Base-by-base conservation (phyloP, 2,797 vertebrate genomes). In the Mus spretus region DNA sequence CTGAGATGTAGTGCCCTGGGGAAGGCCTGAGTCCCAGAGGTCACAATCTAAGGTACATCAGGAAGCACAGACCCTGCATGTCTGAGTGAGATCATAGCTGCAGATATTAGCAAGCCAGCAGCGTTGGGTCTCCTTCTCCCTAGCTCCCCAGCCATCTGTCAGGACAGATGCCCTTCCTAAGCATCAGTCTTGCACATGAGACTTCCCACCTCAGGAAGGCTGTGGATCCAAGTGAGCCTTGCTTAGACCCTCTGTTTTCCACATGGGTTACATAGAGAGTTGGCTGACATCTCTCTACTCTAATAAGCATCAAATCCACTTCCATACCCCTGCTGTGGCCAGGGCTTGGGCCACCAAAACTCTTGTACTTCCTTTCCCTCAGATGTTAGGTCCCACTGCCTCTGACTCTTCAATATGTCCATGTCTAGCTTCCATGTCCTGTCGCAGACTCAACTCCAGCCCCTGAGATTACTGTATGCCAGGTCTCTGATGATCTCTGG, bases 221-320 rank as follows among this genome's bases (percentile, higher is more conserved):
- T 86, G 14, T 3, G 7, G 28, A 17, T 1, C 61, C 26, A 78
- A 63, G 77, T 17, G 55, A 83, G 40, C 75, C 70, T 9, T 10
- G 7, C 4, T 10, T 59, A 20, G 80, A 31, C n/a, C 31, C 67
- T 67, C 47, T 1, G 37, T 34, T 75, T 86, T 22, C 59, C 90
- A 44, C 55, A 53, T 0, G 1, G 14, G 8, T 14, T 19, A 4
- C 44, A 24, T 0, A 6, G 31, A 26, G 3, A 81, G 44, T n/a
- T 87, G 53, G 4, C 34, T 5, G 0, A 40, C 15, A 19, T 3
- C 59, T 31, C 28, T 15, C 50, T 61, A 9, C 57, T n/a, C 37
- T 40, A 4, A 1, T 20, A 47, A 95, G 63, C 59, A 57, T 28
- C 77, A 47, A 6, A 10, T 88, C 37, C 10, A n/a, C 53, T 24